phyloP scores from a whole-genome alignment of 2,888 invertebrate species.

The Gari tellinella region DNA sequence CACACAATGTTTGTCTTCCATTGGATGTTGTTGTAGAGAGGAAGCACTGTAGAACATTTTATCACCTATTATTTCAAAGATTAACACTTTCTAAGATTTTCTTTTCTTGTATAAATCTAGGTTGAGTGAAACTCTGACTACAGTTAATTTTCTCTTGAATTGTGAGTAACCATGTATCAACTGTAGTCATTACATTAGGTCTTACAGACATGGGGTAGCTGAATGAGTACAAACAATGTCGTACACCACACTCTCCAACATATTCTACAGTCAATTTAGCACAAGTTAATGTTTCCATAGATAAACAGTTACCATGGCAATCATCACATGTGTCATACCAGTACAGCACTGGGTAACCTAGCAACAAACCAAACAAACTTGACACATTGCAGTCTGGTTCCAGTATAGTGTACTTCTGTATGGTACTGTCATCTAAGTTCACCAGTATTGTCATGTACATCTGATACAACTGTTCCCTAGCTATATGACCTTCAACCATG shows the following conservation, averaged over 20 bases:
- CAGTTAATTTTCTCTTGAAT: slow-evolving; percentile 8
- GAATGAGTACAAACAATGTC: slow-evolving; percentile 56
- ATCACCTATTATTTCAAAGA: no score
- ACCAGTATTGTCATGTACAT: neutral
- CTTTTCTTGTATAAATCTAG: slow-evolving; percentile 17
- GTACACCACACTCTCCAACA: neutral
- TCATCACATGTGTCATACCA: slow-evolving; percentile 59
- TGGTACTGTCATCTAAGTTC: slow-evolving; percentile 3
- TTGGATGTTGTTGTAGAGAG: no score
- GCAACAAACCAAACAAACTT: slow-evolving; percentile 66
- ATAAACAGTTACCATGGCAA: slow-evolving; percentile 54
- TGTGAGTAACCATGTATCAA: slow-evolving; percentile 47
- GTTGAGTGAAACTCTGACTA: slow-evolving; percentile 13
- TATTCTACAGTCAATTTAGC: slow-evolving; percentile 40
- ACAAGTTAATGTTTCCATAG: slow-evolving; percentile 58
- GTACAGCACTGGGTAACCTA: slow-evolving; percentile 71
- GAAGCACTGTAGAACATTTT: no score
- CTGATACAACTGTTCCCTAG: slow-evolving; percentile 4
- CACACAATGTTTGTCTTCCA: no score
- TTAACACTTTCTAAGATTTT: slow-evolving; percentile 31
- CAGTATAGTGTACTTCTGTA: slow-evolving; percentile 1
- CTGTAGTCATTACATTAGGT: slow-evolving; percentile 5
- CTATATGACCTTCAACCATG: neutral
- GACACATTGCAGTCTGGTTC: slow-evolving; percentile 46
- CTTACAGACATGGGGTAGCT: slow-evolving; percentile 46